phyloP scores from a whole-genome alignment of 2,797 vertebrate species.

The Chromobotia macracanthus region DNA sequence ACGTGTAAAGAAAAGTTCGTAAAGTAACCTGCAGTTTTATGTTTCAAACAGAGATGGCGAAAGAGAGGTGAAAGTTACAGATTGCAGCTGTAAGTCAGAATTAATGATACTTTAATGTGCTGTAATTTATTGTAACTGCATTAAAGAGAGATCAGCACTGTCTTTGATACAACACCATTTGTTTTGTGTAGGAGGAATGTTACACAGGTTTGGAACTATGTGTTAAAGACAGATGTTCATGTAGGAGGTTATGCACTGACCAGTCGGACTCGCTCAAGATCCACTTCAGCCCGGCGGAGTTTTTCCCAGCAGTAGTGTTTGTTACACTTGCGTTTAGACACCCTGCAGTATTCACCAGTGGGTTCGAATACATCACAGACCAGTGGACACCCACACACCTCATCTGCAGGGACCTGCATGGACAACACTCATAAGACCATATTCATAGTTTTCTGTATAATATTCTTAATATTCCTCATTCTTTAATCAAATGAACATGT shows the following conservation, averaged over 20 bases:
- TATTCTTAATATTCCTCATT: neutral
- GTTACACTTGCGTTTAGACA: slow-evolving; percentile 91
- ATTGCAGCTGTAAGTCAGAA: no score
- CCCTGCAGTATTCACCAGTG: slow-evolving; percentile 90
- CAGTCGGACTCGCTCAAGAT: slow-evolving; percentile 88
- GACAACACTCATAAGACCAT: neutral
- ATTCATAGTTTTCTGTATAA: neutral
- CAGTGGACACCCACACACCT: slow-evolving; percentile 91
- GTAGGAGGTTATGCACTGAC: slow-evolving; percentile 65
- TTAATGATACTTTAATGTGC: no score
- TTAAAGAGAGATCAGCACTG: no score
- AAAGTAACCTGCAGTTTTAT: no score
- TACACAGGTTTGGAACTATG: neutral
- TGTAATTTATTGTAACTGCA: no score
- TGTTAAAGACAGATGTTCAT: neutral
- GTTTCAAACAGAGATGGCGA: no score
- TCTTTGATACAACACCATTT: no score
- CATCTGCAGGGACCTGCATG: slow-evolving; percentile 84
- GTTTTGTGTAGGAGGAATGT: no score
- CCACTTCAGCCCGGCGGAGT: slow-evolving; percentile 87
- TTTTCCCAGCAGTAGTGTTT: slow-evolving; percentile 97
- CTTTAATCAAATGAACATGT: neutral
- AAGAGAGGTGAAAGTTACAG: no score
- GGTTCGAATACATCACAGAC: slow-evolving; percentile 91
- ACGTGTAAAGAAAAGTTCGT: no score